These are phyloP conservation scores for Piprites chloris DNA, from an alignment of 2,113 vertebrate species.

Conservation along the genomic window DNA sequence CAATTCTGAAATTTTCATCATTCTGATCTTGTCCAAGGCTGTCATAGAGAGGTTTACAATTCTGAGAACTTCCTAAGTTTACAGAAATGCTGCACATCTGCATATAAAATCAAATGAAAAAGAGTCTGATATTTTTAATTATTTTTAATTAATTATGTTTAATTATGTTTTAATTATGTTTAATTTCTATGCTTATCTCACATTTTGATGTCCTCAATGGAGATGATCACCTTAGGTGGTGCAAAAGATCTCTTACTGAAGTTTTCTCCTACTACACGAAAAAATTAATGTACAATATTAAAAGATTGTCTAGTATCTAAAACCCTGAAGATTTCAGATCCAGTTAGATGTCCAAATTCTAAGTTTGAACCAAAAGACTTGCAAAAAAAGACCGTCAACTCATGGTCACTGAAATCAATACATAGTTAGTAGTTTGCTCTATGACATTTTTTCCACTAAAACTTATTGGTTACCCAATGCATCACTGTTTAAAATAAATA, in stretches of 20 bases:
- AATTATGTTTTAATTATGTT: too few relatives aligned
- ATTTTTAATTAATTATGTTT: too few relatives aligned
- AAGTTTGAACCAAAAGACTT: not conserved
- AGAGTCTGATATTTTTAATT: not conserved
- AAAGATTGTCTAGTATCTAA: not conserved
- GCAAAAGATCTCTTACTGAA: not conserved
- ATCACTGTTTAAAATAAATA: not conserved
- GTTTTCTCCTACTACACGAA: not conserved
- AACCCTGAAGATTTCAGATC: not conserved
- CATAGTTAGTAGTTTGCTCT: not conserved
- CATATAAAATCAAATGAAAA: not conserved
- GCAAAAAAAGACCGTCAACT: not conserved
- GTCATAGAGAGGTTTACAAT: not conserved
- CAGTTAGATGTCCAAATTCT: not conserved
- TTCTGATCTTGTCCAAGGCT: not conserved
- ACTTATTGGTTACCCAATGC: not conserved
- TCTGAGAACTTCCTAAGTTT: not conserved
- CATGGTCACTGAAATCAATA: not conserved
- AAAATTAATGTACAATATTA: not conserved
- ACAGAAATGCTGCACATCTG: not conserved
- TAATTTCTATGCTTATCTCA: not conserved
- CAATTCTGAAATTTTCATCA: not conserved
- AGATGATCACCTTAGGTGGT: not conserved
- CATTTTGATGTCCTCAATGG: not conserved
- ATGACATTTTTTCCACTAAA: not conserved